Evolutionary conservation across 2,113 vertebrate genomes (phyloP), one percentile per base, ranked within the genome.

Genomic region (Ptychochromis oligacanthus): DNA sequence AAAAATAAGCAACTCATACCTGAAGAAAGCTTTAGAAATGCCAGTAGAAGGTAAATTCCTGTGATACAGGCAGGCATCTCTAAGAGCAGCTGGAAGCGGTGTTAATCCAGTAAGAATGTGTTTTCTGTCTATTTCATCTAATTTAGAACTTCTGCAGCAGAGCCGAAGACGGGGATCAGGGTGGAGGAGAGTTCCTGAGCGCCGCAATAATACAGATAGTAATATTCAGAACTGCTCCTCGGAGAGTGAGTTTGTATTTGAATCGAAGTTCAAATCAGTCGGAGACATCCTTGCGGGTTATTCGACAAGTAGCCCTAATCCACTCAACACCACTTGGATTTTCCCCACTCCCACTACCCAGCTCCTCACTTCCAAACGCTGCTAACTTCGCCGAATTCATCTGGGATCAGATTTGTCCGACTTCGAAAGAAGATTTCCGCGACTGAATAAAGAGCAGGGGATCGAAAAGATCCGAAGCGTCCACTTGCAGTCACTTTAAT

Each of bases 21-120:
- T 95, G 95, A 87, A 85, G 82, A 95, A 85, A 93, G 83, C 18
- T 90, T 92, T 12, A 95, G 87, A 83, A 89, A 81, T 81, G 90
- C 90, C 90, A 94, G 82, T 49, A 95, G 84, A 77, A 92, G 84
- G 80, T 86, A 93, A 93, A 93, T 87, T 75, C 93, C 92, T 67
- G 79, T 84, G 72, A 80, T 85, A 79, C 85, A 64, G 80, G 86
- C 87, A 93, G 93, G 84, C 95, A 96, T 95, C 90, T 93, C 94
- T 87, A 89, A 62, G 40, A 77, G 86, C 85, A 87, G 85, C 87
- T 88, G 78, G 83, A 76, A 24, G 43, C 92, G 79, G 72, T 83
- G 74, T 81, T 89, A 88, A 93, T 94, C 94, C 95, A 90, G 87
- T 84, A 46, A 60, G 65, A 82, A 55, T 40, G 36, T n/a, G 43